Evolutionary conservation across 2,888 invertebrate species (phyloP), one percentile per base, ranked within the genome.

Genomic region (Ophraella communa): DNA sequence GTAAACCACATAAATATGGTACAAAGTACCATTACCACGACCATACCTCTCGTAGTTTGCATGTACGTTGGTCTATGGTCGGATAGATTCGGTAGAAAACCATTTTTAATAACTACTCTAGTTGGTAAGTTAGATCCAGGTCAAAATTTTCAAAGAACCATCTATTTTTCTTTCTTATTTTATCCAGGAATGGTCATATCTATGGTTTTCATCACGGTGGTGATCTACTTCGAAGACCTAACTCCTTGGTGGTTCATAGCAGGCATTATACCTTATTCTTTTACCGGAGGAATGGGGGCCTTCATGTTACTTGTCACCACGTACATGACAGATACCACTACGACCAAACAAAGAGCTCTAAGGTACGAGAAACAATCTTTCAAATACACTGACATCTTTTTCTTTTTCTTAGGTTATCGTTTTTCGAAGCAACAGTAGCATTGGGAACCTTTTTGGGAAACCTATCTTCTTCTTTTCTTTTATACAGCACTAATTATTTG

Each of bases 21-120:
- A 0, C 86, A 85, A 69, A 85, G 86, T 2, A 77, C 91, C 1
- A 79, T 91, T 30, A 89, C 89, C 71, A 87, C 88, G 27, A 81
- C 91, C 47, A 83, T 89, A 54, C 91, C 92, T 1, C 88, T 91
- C 0, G 73, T 91, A 49, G 78, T 90, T 7, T 88, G 90, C 52
- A 82, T 92, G 52, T 92, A 92, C 77, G 78, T 93, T 67, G 93
- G 93, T 4, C 90, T 92, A 0, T 94, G 92, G 93, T 92, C 92
- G 52, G 93, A 93, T 76, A 88, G 86, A 67, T 86, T 91, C 81
- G 93, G 93, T 17, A 84, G 93, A 49, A 89, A 89, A 75, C 91
- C 91, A 8, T 82, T 92, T 58, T 77, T 93, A 30, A 77, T 91
- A 2, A 83, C 87, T 71, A 86, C 90, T 67, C 90, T 70, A 33